Percentiles rank a stretch among this genome's conserved stretches.
These are phyloP conservation scores for Ladona fulva DNA, from an alignment of 1,140 invertebrate genomes.

Conservation along the genomic window DNA sequence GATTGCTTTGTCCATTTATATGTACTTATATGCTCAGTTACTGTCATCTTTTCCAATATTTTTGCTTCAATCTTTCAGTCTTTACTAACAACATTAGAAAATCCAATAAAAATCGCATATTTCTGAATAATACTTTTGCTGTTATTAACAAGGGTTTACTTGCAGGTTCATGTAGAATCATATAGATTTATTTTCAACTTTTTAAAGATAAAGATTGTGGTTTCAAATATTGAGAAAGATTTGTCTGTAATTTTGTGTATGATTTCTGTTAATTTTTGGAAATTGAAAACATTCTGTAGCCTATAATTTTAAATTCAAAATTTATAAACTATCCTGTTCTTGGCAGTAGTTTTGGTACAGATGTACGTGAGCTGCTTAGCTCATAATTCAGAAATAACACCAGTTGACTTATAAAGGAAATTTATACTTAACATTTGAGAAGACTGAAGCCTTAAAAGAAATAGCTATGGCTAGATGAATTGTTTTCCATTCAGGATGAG, in stretches of 20 bases:
- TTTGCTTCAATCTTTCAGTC: not conserved
- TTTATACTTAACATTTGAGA: not conserved
- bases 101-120: not conserved
- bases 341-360: not conserved
- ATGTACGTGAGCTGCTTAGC: not conserved
- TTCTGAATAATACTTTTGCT: not conserved
- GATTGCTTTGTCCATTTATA: not conserved
- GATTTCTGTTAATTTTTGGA: not conserved
- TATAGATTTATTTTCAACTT: not conserved
- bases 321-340: not conserved
- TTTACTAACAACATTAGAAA: not conserved
- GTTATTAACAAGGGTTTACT: not conserved
- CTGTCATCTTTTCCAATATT: not conserved
- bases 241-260: not conserved
- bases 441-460: not conserved
- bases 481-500: not conserved
- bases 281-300: not conserved
- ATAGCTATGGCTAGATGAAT: not conserved
- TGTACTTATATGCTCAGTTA: not conserved
- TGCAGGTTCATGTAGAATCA: not conserved
- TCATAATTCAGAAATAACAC: not conserved
- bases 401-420: not conserved
- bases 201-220: not conserved
- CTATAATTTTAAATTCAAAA: not conserved
- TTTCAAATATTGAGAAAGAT: not conserved